Conservation (phyloP, 2,888 invertebrate genomes). For the Hyalella azteca region DNA sequence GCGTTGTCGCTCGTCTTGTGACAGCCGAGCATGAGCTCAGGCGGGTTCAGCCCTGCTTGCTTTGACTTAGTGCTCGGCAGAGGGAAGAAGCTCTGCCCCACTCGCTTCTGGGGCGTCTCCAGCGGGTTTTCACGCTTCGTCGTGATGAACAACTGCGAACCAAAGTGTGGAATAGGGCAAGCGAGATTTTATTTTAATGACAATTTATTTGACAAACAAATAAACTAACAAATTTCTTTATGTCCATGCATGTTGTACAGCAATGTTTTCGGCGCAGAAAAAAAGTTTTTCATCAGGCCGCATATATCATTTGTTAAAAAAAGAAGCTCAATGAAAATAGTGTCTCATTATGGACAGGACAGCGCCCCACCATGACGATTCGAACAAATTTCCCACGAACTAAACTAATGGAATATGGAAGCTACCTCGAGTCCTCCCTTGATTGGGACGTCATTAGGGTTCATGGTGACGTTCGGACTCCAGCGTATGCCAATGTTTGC, state of each 20-base stretch:
- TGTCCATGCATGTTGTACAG: too few relatives aligned
- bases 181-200: not conserved
- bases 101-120: too few relatives aligned
- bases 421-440: slow-evolving; percentile 45
- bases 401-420: not conserved
- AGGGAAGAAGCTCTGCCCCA: slow-evolving; percentile 30
- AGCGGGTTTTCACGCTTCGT: slow-evolving; percentile 44
- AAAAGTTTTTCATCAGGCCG: too few relatives aligned
- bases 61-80: slow-evolving; percentile 10
- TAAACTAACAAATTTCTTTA: not conserved
- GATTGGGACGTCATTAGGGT: not conserved
- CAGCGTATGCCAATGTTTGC: slow-evolving; percentile 59
- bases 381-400: too few relatives aligned
- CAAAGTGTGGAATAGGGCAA: not conserved
- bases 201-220: not conserved
- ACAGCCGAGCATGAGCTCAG: slow-evolving; percentile 57
- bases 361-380: too few relatives aligned
- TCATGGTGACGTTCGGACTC: slow-evolving; percentile 8
- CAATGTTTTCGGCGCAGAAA: too few relatives aligned
- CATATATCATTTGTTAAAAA: too few relatives aligned
- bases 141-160: slow-evolving; percentile 57
- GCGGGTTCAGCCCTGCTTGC: slow-evolving; percentile 47
- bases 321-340: too few relatives aligned
- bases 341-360: too few relatives aligned
- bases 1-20: slow-evolving; percentile 50